phyloP scores from a whole-genome alignment of 2,888 invertebrate species.

The Stegana nigrithorax region DNA sequence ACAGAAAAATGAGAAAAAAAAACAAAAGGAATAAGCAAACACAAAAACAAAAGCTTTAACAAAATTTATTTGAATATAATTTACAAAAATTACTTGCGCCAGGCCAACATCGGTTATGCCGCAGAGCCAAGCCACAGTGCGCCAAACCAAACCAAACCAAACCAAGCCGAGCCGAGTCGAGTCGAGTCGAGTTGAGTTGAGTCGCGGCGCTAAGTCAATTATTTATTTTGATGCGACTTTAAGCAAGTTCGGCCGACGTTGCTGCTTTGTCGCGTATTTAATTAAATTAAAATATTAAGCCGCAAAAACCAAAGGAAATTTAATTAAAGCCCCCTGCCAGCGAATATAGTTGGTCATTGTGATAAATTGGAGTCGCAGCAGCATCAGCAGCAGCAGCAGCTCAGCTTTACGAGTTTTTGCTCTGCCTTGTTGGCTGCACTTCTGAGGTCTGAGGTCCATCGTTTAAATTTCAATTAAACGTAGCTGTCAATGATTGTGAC shows the following conservation, averaged over 20 bases:
- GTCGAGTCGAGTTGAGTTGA: not conserved
- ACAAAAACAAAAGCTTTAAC: constrained; percentile 10
- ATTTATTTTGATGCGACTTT: constrained; percentile 5
- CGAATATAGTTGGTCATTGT: constrained; percentile 15
- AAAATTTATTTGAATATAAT: constrained; percentile 18
- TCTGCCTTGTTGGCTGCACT: not conserved
- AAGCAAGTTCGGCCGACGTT: constrained; percentile 8
- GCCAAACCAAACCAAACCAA: too few relatives aligned
- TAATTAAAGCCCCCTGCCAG: constrained; percentile 1
- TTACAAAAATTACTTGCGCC: constrained; percentile 17
- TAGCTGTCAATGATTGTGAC: constrained; percentile 14
- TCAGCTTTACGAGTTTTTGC: not conserved
- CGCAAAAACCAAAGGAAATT: constrained; percentile 13
- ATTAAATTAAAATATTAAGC: constrained; percentile 17
- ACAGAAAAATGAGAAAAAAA: too few relatives aligned
- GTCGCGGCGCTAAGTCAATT: constrained; percentile 9
- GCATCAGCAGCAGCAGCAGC: too few relatives aligned
- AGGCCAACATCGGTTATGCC: too few relatives aligned
- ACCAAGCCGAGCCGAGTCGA: too few relatives aligned
- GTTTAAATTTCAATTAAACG: constrained; percentile 16
- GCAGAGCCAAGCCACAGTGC: too few relatives aligned
- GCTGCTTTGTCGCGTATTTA: constrained; percentile 1
- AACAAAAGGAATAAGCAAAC: too few relatives aligned
- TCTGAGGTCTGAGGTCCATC: not conserved
- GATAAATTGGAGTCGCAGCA: too few relatives aligned